These are phyloP conservation scores for Thysanoteuthis rhombus DNA, from an alignment of 2,888 invertebrate species.

Conservation along the genomic window DNA sequence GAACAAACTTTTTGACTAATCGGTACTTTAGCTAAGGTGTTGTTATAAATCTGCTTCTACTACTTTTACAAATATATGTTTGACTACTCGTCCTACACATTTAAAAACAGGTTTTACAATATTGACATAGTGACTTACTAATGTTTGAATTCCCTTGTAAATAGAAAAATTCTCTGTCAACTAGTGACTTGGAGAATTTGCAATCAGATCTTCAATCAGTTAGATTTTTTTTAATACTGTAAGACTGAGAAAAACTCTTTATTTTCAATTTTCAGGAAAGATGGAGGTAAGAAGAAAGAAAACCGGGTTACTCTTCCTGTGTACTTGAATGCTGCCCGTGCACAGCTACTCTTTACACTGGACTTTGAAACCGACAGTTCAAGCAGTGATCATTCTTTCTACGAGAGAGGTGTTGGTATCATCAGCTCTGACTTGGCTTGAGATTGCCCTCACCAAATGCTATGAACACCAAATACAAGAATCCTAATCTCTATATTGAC, in stretches of 20 bases:
- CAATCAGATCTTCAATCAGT: neutral
- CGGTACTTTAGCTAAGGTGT: too few species aligned
- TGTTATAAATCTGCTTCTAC: too few species aligned
- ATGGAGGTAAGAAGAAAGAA: conserved; percentile 42
- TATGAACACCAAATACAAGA: neutral
- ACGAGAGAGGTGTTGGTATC: conserved; percentile 96
- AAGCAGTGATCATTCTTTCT: conserved; percentile 90
- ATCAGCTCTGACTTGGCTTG: conserved; percentile 80
- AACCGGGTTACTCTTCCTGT: conserved; percentile 87
- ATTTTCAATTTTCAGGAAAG: conserved; percentile 43
- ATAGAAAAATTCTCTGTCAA: neutral
- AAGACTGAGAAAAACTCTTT: neutral
- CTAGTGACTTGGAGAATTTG: too few species aligned
- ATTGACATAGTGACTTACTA: too few species aligned
- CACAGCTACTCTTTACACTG: conserved; percentile 93
- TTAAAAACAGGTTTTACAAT: too few species aligned
- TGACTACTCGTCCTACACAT: neutral
- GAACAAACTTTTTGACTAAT: too few species aligned
- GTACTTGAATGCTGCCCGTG: conserved; percentile 94
- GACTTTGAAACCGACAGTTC: conserved; percentile 90
- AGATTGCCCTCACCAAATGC: neutral
- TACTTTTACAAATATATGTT: too few species aligned
- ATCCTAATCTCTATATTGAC: neutral
- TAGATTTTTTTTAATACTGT: neutral
- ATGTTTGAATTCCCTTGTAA: neutral